These are phyloP conservation scores for Capitulum mitella DNA, from an alignment of 2,888 invertebrate genomes.

Conservation along the genomic window DNA sequence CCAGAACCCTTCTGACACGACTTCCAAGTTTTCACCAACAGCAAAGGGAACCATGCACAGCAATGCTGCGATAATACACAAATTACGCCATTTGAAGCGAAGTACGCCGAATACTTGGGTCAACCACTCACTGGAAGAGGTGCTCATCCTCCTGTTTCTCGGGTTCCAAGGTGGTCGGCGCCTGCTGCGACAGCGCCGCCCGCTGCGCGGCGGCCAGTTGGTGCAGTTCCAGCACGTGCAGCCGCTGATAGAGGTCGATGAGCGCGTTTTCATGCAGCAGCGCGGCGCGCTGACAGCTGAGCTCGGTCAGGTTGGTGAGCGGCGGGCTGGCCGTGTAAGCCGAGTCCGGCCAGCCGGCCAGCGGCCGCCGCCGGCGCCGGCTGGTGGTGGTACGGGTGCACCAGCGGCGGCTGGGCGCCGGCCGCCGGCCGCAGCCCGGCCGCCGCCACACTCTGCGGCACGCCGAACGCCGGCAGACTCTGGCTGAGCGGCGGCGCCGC, in stretches of 20 bases:
- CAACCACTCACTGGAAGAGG: constrained; percentile 17
- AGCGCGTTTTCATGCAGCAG: constrained; percentile 22
- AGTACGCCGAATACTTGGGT: too few species aligned
- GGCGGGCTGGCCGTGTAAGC: constrained; percentile 21
- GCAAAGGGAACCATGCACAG: too few species aligned
- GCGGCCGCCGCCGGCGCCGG: neutral
- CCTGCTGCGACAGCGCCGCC: neutral
- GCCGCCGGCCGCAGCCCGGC: neutral
- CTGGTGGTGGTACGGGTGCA: constrained; percentile 21
- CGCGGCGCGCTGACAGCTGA: constrained; percentile 20
- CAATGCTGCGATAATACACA: too few species aligned
- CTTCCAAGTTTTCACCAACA: too few species aligned
- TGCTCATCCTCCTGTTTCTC: neutral
- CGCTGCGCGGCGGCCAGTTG: constrained; percentile 15
- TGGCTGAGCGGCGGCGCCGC: neutral
- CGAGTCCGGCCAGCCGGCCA: constrained; percentile 6
- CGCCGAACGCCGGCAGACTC: neutral
- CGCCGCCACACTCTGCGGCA: neutral
- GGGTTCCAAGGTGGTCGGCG: neutral
- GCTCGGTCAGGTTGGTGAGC: constrained; percentile 17
- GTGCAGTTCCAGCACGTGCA: constrained; percentile 19
- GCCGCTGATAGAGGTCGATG: constrained; percentile 22
- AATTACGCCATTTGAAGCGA: too few species aligned
- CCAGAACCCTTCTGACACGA: too few species aligned
- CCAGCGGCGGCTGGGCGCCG: neutral